These are phyloP conservation scores for Amazona finschi DNA, from an alignment of 2,797 vertebrate genomes.

Conservation along the genomic window DNA sequence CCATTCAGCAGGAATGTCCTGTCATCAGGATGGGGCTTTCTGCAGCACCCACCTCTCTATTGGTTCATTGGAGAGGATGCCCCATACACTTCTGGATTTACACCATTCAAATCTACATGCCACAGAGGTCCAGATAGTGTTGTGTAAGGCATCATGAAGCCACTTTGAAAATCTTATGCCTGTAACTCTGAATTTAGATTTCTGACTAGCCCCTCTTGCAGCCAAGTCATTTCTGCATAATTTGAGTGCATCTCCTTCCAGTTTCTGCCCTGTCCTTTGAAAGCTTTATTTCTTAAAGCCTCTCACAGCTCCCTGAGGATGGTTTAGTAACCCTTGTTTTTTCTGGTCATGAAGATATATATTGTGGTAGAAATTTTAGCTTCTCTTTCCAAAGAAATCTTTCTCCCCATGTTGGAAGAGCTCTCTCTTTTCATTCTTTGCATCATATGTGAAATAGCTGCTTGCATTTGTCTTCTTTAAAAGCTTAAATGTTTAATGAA, in stretches of 20 bases:
- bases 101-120: neutral
- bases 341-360: neutral
- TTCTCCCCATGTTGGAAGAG: accelerated
- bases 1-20: accelerated
- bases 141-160: neutral
- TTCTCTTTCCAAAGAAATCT: neutral
- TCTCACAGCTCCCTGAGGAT: neutral
- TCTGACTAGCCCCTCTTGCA: neutral
- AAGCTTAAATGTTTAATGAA: neutral
- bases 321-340: neutral
- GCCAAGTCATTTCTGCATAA: neutral
- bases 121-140: accelerated
- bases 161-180: neutral
- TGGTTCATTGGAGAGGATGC: neutral
- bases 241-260: neutral
- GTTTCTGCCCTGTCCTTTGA: neutral
- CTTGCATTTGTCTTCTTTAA: neutral
- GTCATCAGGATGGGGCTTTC: neutral
- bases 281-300: neutral
- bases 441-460: neutral
- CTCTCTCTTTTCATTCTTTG: neutral
- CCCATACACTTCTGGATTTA: neutral
- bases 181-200: neutral
- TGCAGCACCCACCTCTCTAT: neutral
- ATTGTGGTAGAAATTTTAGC: neutral